A percentile compares a stretch with the other conserved stretches of the same genome.
Evolutionary conservation across 2,113 vertebrate species (phyloP).

Genomic region (Plestiodon gilberti): DNA sequence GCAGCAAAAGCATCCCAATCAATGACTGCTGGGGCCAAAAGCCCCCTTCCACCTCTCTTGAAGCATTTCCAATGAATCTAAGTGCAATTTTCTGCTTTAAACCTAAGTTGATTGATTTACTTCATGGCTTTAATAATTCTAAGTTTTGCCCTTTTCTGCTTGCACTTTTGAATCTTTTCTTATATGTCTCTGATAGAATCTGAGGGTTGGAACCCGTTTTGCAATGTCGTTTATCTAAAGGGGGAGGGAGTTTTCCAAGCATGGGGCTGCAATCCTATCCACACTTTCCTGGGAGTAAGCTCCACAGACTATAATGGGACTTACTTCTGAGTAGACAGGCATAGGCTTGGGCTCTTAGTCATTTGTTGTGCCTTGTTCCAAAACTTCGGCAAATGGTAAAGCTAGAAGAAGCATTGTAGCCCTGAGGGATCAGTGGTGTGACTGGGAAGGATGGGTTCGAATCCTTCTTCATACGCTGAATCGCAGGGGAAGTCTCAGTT

Average conservation of each 20-base stretch:
- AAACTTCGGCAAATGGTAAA: not conserved
- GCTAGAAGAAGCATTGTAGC: not conserved
- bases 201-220: not conserved
- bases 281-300: no score
- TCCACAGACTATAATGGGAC: no score
- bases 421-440: not conserved
- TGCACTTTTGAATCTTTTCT: conserved; percentile 13
- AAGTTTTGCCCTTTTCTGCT: not conserved
- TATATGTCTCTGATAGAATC: not conserved
- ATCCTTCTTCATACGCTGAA: not conserved
- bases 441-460: not conserved
- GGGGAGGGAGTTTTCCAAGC: not conserved
- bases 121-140: not conserved
- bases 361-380: not conserved
- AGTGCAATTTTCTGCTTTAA: not conserved
- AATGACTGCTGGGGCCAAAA: conserved; percentile 11
- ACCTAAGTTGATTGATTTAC: not conserved
- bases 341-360: no score
- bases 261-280: no score
- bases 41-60: not conserved
- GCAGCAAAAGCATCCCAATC: conserved; percentile 44
- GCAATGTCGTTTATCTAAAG: not conserved
- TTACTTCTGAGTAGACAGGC: no score
- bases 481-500: not conserved
- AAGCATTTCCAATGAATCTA: not conserved